A percentile compares a stretch with the other conserved stretches of the same genome.
These are phyloP conservation scores for Hyppa rectilinea DNA, from an alignment of 2,888 invertebrate genomes.

Conservation along the genomic window DNA sequence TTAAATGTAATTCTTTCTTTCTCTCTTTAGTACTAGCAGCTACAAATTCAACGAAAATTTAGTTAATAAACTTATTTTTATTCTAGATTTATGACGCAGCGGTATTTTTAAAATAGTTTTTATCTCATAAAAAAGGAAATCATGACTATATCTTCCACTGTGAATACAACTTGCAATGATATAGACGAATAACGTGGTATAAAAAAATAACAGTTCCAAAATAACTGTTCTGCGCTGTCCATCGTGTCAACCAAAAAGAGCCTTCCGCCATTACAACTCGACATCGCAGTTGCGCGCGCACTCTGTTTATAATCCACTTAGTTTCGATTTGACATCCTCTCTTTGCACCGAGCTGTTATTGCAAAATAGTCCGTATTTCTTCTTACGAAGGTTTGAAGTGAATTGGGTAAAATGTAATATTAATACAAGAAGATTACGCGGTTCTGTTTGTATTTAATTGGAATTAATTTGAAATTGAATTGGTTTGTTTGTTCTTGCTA, in stretches of 20 bases:
- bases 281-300: conserved; percentile 86
- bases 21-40: too few relatives aligned
- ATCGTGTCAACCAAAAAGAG: conserved; percentile 69
- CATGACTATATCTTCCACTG: too few relatives aligned
- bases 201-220: conserved; percentile 11
- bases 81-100: too few relatives aligned
- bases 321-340: conserved; percentile 73
- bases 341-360: conserved; percentile 1
- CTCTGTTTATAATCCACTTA: conserved; percentile 84
- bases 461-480: conserved; percentile 15
- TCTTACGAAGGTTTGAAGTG: background rate
- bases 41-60: too few relatives aligned
- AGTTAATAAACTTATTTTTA: too few relatives aligned
- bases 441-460: conserved; percentile 30
- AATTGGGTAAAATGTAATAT: conserved; percentile 32
- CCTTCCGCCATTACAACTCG: conserved; percentile 71
- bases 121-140: too few relatives aligned
- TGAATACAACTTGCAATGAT: too few relatives aligned
- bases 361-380: conserved; percentile 40
- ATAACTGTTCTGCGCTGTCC: background rate
- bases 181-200: too few relatives aligned
- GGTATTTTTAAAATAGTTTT: too few relatives aligned
- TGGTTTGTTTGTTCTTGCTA: conserved; percentile 1
- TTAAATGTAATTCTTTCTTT: too few relatives aligned
- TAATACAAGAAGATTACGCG: conserved; percentile 31